These are phyloP conservation scores for Meganola albula DNA, from an alignment of 2,888 invertebrate genomes.

Conservation along the genomic window DNA sequence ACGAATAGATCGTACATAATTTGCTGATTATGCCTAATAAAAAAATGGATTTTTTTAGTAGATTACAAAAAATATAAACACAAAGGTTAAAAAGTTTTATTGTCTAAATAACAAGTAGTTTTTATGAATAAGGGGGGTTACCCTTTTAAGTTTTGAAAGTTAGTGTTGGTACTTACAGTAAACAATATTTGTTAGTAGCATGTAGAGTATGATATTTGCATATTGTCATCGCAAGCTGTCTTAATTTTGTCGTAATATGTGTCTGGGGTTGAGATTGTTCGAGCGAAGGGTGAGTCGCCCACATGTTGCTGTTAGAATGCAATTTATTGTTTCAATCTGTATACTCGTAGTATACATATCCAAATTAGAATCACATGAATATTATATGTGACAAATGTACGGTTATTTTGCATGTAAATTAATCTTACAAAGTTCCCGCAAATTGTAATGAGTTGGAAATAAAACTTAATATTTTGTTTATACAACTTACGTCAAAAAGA, in stretches of 20 bases:
- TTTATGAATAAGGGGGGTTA: no score
- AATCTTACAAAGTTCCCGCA: no score
- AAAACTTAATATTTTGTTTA: no score
- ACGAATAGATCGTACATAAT: no score
- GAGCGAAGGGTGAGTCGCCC: constrained; percentile 37
- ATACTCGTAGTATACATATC: no score
- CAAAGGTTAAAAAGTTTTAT: no score
- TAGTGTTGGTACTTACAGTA: constrained; percentile 10
- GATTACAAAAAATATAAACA: no score
- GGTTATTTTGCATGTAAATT: constrained; percentile 23
- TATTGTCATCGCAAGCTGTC: constrained; percentile 70
- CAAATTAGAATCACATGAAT: constrained; percentile 49
- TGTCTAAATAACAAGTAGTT: no score
- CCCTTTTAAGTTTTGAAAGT: constrained; percentile 7
- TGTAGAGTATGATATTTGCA: constrained; percentile 50
- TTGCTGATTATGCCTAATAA: no score
- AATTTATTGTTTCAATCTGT: constrained; percentile 68
- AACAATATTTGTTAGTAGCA: constrained; percentile 21
- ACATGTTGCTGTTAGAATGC: constrained; percentile 59
- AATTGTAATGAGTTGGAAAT: no score
- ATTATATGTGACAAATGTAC: constrained; percentile 34
- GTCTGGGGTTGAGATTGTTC: constrained; percentile 36
- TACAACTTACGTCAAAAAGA: no score
- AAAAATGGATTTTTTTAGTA: no score
- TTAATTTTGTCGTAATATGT: constrained; percentile 67